Conservation (phyloP, 1,140 invertebrate genomes). For the Ephestia elutella region DNA sequence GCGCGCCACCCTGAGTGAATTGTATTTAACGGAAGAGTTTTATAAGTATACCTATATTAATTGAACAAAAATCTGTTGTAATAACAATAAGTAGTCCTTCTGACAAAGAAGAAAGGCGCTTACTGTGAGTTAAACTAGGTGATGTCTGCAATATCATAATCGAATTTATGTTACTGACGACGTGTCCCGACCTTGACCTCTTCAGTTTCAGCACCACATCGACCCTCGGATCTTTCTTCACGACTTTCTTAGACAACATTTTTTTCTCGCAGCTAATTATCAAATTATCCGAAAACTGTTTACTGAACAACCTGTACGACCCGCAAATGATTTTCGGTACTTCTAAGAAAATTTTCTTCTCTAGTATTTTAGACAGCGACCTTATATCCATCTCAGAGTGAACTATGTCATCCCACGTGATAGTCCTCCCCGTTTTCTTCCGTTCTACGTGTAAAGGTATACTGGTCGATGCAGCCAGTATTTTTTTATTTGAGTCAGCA, state of each 20-base stretch:
- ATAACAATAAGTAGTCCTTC: too few species aligned
- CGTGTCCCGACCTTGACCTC: constrained; percentile 32
- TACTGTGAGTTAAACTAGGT: constrained; percentile 5
- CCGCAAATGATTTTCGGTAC: constrained; percentile 51
- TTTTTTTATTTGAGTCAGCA: constrained; percentile 22
- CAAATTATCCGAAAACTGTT: constrained; percentile 38
- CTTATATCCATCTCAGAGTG: constrained; percentile 58
- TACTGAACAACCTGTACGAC: constrained; percentile 43
- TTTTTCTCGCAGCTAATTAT: constrained; percentile 47
- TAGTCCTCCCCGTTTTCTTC: constrained; percentile 24
- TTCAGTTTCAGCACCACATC: constrained; percentile 45
- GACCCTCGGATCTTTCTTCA: constrained; percentile 27
- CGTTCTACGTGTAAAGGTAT: constrained; percentile 40
- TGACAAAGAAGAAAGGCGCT: neutral
- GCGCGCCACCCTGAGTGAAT: too few species aligned
- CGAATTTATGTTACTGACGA: constrained; percentile 44
- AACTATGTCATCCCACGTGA: constrained; percentile 50
- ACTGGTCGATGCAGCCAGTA: constrained; percentile 41
- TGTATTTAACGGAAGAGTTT: too few species aligned
- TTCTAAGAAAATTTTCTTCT: constrained; percentile 56
- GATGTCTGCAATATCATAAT: constrained; percentile 39
- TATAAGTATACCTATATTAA: too few species aligned
- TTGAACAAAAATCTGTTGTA: too few species aligned
- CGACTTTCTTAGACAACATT: constrained; percentile 1
- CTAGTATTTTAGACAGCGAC: constrained; percentile 49